Evolutionary conservation across 2,888 invertebrate genomes (phyloP), one percentile per base, ranked within the genome.

Genomic region (Philhelius pedissequus): DNA sequence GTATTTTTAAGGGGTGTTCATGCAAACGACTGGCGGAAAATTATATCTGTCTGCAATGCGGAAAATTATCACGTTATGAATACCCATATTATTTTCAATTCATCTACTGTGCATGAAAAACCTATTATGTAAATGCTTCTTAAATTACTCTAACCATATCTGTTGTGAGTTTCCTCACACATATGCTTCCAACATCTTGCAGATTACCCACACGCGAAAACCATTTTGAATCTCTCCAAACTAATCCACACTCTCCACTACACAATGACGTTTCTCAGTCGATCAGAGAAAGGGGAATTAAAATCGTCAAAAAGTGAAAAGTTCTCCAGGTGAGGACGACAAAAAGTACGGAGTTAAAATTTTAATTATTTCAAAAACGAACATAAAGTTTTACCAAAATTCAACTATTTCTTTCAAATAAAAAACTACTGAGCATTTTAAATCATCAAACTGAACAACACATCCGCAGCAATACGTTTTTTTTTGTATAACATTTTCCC

Each of bases 301-400:
- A n/a, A n/a, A 52, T 75, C 79, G 56, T 32, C 32, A 50, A 84
- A 79, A 84, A 84, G 84, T 84, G 75, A 84, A 80, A 80, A 84
- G 80, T 84, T 80, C 76, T 84, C 84, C 84, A 84, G 84, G 75
- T 76, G 84, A 80, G 75, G 71, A 80, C 76, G 71, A 69, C 68
- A 66, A 43, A 43, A 62, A 62, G 13, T 60, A 60, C 68, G 62
- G 30, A 83, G 78, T 70, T 75, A 66, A 74, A 62, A 35, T 54
- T 84, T 71, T 80, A 22, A 70, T 79, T 66, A 50, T 66, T 45
- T 32, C n/a, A 38, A 75, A 75, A 43, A 43, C 54, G 15, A 35
- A 35, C 8, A 25, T 5, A 66, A 32, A 66, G 35, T 25, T 62
- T 27, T 54, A 70, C 18, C 43, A 62, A 48, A 18, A 62, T 68